These are phyloP conservation scores for Eremophila alpestris DNA, from an alignment of 2,797 vertebrate species.

Conservation along the genomic window DNA sequence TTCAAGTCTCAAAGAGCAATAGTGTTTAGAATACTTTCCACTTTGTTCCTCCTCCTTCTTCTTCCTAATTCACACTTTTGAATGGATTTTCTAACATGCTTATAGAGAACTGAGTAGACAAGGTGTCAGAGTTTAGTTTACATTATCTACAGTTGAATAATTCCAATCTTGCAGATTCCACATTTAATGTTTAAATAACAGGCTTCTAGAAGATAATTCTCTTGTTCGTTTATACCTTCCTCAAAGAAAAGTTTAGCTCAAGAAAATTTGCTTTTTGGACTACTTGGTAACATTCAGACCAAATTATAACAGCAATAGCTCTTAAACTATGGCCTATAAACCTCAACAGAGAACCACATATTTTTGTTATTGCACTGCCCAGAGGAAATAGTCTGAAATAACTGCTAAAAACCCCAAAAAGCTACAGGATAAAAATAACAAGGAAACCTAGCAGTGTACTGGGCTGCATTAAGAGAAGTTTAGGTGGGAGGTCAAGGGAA, in stretches of 20 bases:
- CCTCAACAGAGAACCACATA: not conserved
- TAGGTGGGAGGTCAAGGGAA: conserved; percentile 45
- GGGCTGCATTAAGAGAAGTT: not conserved
- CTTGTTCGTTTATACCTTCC: not conserved
- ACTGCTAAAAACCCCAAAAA: not conserved
- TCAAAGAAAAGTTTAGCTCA: not conserved
- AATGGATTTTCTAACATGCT: not conserved
- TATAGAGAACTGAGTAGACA: not conserved
- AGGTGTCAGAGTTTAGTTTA: not conserved
- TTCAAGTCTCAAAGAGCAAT: not conserved
- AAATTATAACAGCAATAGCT: not conserved
- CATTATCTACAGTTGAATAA: not conserved
- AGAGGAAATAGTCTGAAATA: conserved; percentile 39
- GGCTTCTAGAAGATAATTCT: not conserved
- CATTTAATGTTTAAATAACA: not conserved
- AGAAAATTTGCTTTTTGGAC: not conserved
- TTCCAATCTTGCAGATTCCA: not conserved
- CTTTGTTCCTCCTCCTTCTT: not conserved
- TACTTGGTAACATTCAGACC: not conserved
- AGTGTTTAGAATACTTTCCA: not conserved
- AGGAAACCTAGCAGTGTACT: not conserved
- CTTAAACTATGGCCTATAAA: conserved; percentile 17
- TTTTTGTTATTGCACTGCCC: not conserved
- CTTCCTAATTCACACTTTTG: not conserved
- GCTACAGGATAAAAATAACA: conserved; percentile 36